Evolutionary conservation across 2,888 invertebrate genomes (phyloP), one percentile per base, ranked within the genome.

Genomic region (Pasiphila rectangulata): DNA sequence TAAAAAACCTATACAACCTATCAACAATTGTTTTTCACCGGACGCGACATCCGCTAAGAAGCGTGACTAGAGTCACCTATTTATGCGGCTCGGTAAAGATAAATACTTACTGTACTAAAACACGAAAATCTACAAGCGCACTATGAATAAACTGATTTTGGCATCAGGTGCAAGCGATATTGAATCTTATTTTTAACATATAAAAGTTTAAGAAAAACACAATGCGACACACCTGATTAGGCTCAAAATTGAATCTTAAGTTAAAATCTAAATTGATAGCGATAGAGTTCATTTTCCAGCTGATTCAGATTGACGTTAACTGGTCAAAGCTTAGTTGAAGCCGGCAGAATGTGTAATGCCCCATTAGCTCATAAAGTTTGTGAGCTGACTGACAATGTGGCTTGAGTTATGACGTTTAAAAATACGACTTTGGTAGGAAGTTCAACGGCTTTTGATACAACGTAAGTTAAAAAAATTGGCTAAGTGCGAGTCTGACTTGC

Each of bases 21-120:
- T 64, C 54, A 57, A 57, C 57, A 56, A 63, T 56, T 44, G 45
- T 67, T 67, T 73, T 70, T 71, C 61, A 79, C 84, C 85, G 85
- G 85, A 85, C 78, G 82, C 75, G 73, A 69, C 81, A 81, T 85
- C 85, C 86, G 85, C 61, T 63, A 57, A 49, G 54, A 72, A 69
- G 71, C 86, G 86, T 86, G 86, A 85, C 77, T 72, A 56, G 75
- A 59, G 71, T 79, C 63, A 64, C 69, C 69, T 59, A 57, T 63
- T 59, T 47, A 51, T 19, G 9, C 45, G 42, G 45, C 32, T 39
- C 43, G 17, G 32, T 17, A 32, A 19, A 32, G 32, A 32, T 17
- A 30, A 29, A 29, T 29, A 16, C 9, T 7, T 30, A 30, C 7
- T n/a, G n/a, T 9, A 30, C n/a, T 30, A n/a, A n/a, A n/a, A n/a